phyloP scores from a whole-genome alignment of 2,888 invertebrate species.

The Pollenia labialis region DNA sequence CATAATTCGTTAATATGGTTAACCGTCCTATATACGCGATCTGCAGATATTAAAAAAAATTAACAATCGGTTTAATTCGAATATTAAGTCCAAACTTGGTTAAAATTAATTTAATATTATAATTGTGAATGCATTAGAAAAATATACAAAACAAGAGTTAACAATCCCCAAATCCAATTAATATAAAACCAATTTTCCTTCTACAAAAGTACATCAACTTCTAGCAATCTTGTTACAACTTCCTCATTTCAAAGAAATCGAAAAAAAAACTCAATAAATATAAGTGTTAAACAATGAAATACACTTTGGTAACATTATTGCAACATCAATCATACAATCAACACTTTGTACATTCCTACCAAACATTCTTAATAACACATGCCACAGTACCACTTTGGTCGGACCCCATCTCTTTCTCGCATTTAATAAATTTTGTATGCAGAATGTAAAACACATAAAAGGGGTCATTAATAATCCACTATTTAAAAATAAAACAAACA shows the following conservation, averaged over 20 bases:
- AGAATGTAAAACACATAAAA: conserved; percentile 49
- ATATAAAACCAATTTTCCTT: conserved; percentile 31
- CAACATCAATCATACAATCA: conserved; percentile 70
- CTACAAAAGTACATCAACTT: background rate
- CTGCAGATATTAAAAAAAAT: too few relatives aligned
- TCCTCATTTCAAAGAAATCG: background rate
- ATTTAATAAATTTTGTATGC: background rate
- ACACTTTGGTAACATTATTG: conserved; percentile 46
- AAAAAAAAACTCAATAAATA: background rate
- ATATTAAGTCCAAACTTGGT: too few relatives aligned
- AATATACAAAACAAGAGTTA: background rate
- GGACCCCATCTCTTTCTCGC: background rate
- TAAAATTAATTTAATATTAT: too few relatives aligned
- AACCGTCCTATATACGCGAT: too few relatives aligned
- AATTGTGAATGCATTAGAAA: background rate
- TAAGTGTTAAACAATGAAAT: conserved; percentile 58
- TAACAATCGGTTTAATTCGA: too few relatives aligned
- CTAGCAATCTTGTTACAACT: background rate
- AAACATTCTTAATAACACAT: conserved; percentile 44
- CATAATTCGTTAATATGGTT: too few relatives aligned
- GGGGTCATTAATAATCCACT: conserved; percentile 71
- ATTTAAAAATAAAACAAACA: conserved; percentile 66
- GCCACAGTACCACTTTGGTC: conserved; percentile 13
- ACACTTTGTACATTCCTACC: conserved; percentile 48
- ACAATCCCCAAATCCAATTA: background rate